Evolutionary conservation across 35 echinoderm and acorn worm genomes (phyloP), one percentile per base, ranked within the genome.

Genomic region (Apostichopus californicus): DNA sequence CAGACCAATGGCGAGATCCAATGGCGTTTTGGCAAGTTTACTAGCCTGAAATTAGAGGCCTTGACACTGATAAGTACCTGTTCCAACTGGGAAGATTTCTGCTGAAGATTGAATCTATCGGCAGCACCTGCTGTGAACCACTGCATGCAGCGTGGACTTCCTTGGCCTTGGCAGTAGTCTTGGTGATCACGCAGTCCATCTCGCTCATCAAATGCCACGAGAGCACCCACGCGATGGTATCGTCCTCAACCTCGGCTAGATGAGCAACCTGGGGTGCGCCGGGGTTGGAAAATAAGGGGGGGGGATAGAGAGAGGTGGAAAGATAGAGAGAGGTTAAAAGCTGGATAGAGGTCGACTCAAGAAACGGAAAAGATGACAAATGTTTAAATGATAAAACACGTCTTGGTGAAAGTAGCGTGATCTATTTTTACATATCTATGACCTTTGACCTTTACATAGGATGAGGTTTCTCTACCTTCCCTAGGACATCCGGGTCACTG

Each of bases 181-280:
- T 99, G 8, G 95, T 96, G 25, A 99, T 90, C 11, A 99, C 95
- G 75, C 97, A 99, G 26, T 99, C 97, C 95, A 99, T 95, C 73
- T 99, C 97, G 54, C 93, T 77, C 24, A 71, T 83, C 91, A 99
- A 84, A 87, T 96, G 95, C 97, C 97, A 99, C 2, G 97, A 99
- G 6, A 99, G 77, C 1, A 99, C 93, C 53, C 88, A 82, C 52
- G 97, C 97, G 22, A 95, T 79, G 28, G 90, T 90, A 89, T 96
- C 90, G 79, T 99, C 97, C 22, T 93, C 91, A 65, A 99, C 89
- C 72, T 96, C 89, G 0, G 85, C 93, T 17, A 99, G 64, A 77
- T 99, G 95, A 73, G 90, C 93, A 9, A 99, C 84, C 97, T 99
- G 57, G 64, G 63, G 26, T 23, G 21, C 2, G 8, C 34, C 34